Evolutionary conservation across 2,797 vertebrate species (phyloP).

Genomic region (Manis javanica): DNA sequence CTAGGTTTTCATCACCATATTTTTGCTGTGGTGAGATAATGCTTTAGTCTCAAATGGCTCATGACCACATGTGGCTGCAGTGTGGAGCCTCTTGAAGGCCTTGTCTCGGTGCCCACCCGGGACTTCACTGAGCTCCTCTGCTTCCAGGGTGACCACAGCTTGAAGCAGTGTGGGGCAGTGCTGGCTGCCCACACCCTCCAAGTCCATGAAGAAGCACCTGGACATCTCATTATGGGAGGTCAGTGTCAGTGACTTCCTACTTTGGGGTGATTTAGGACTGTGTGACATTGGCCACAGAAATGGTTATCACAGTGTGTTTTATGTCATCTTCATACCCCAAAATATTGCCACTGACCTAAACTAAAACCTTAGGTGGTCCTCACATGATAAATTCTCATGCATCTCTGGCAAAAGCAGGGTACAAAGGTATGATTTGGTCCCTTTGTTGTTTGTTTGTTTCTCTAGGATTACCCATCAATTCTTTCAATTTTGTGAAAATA

Average conservation of each 20-base stretch:
- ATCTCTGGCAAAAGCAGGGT: background rate
- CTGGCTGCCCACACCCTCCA: constrained; percentile 55
- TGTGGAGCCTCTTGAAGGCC: constrained; percentile 23
- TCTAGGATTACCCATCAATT: background rate
- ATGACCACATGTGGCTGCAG: constrained; percentile 13
- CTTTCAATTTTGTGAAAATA: constrained; percentile 19
- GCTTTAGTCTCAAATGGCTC: background rate
- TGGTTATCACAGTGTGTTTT: background rate
- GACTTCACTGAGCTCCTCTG: constrained; percentile 66
- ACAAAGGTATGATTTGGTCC: background rate
- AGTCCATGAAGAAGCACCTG: constrained; percentile 59
- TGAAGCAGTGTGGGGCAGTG: constrained; percentile 65
- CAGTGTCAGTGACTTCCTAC: constrained; percentile 73
- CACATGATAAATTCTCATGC: background rate
- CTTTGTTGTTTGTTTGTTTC: background rate
- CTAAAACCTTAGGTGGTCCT: background rate
- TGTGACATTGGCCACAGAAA: background rate
- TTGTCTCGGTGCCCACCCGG: constrained; percentile 57
- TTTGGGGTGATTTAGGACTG: background rate
- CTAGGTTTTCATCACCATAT: background rate
- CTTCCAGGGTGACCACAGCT: constrained; percentile 63
- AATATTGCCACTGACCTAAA: background rate
- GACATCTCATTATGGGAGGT: constrained; percentile 68
- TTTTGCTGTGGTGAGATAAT: constrained; percentile 1
- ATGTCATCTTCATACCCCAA: background rate